Evolutionary conservation across 1,140 invertebrate species (phyloP).

Genomic region (Zaprionus africanus): DNA sequence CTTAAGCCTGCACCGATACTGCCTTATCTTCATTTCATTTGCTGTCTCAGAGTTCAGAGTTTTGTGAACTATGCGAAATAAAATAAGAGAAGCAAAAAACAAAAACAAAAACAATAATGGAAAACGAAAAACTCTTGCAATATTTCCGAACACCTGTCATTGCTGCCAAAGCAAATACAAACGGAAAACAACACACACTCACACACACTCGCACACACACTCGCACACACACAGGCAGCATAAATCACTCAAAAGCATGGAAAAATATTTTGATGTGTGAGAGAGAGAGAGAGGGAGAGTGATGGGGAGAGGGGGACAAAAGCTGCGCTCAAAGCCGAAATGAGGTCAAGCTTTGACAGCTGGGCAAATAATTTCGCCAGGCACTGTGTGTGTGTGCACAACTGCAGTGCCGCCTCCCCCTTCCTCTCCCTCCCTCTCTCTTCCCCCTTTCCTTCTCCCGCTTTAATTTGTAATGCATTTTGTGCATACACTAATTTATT

Average conservation of each 20-base stretch:
- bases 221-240: slow-evolving; percentile 38
- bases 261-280: slow-evolving; percentile 54
- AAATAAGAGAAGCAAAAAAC: slow-evolving; percentile 15
- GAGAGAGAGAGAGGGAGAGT: slow-evolving; percentile 5
- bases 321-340: slow-evolving; percentile 52
- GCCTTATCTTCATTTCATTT: neutral
- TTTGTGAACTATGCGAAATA: slow-evolving; percentile 5
- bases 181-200: slow-evolving; percentile 42
- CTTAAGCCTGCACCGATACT: neutral
- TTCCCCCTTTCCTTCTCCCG: neutral
- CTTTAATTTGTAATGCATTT: slow-evolving; percentile 76
- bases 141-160: slow-evolving; percentile 63
- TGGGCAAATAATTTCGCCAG: slow-evolving; percentile 77
- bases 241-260: slow-evolving; percentile 74
- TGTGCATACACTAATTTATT: slow-evolving; percentile 80
- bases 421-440: neutral
- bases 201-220: slow-evolving; percentile 25
- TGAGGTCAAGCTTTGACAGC: slow-evolving; percentile 81
- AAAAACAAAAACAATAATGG: slow-evolving; percentile 24
- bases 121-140: slow-evolving; percentile 33
- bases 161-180: slow-evolving; percentile 28
- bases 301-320: slow-evolving; percentile 33
- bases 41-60: neutral
- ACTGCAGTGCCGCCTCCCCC: slow-evolving; percentile 3
- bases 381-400: slow-evolving; percentile 46